These are phyloP conservation scores for Noctua janthina DNA, from an alignment of 2,888 invertebrate species.

Conservation along the genomic window DNA sequence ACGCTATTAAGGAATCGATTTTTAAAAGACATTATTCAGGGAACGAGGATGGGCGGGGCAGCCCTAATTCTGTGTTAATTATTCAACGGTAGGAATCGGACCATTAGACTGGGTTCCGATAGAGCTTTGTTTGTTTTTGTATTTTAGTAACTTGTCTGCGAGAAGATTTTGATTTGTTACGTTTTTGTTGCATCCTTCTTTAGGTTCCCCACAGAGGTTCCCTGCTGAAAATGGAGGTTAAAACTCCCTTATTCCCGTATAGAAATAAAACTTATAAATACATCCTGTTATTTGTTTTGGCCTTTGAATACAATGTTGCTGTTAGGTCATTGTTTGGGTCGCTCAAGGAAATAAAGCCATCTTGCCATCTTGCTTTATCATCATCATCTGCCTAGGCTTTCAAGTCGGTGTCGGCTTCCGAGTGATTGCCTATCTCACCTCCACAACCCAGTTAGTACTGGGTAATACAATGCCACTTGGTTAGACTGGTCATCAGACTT, in stretches of 20 bases:
- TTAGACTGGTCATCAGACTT: no score
- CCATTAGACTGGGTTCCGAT: conserved; percentile 69
- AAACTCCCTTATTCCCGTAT: background rate
- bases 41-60: conserved; percentile 73
- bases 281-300: background rate
- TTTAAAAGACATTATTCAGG: conserved; percentile 81
- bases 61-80: conserved; percentile 84
- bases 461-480: no score
- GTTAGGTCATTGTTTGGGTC: no score
- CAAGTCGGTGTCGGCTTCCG: no score
- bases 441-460: no score
- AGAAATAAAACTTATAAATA: background rate
- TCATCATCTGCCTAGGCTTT: no score
- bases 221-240: background rate
- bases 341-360: background rate
- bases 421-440: no score
- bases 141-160: conserved; percentile 15
- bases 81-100: conserved; percentile 79
- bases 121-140: conserved; percentile 37
- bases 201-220: fast-evolving
- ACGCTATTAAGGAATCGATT: conserved; percentile 75
- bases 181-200: background rate
- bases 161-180: background rate
- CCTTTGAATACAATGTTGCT: no score
- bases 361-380: background rate